Percentiles rank a stretch among this genome's conserved stretches.
phyloP scores from a whole-genome alignment of 35 echinoderm and acorn worm genomes.

The Diadema setosum region DNA sequence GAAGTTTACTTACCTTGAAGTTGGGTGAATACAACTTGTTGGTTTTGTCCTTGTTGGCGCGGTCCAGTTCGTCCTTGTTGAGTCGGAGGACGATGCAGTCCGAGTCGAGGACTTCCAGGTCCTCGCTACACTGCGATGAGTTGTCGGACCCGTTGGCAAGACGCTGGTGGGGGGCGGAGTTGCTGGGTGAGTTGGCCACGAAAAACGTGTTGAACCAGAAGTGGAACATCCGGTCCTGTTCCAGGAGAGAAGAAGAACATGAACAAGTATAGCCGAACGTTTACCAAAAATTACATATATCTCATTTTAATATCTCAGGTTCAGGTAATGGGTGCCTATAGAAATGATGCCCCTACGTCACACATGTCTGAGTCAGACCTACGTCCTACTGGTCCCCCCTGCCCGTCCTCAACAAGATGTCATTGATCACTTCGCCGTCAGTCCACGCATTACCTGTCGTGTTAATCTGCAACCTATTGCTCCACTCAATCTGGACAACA shows the following conservation, averaged over 20 bases:
- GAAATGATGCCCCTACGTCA: no score
- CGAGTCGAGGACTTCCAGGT: background rate
- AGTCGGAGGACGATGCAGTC: slow-evolving; percentile 40
- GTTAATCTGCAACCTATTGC: no score
- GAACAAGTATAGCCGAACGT: no score
- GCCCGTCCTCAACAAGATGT: no score
- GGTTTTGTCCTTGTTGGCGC: slow-evolving; percentile 96
- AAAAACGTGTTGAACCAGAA: slow-evolving; percentile 99
- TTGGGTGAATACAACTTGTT: slow-evolving; percentile 93
- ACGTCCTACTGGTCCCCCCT: no score
- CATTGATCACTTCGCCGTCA: no score
- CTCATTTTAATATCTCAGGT: no score
- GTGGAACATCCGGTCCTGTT: slow-evolving; percentile 91
- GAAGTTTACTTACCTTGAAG: slow-evolving; percentile 94
- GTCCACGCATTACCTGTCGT: no score
- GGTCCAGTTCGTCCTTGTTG: slow-evolving; percentile 80
- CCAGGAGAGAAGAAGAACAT: background rate
- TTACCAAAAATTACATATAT: no score
- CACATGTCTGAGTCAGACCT: no score
- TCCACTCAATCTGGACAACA: no score
- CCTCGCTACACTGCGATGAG: background rate
- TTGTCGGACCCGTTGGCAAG: background rate
- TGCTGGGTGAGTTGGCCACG: slow-evolving; percentile 33
- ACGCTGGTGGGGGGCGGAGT: background rate
- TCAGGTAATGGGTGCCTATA: no score